Percentiles rank a stretch among this genome's conserved stretches.
Evolutionary conservation across 53 echinoderm and acorn worm species (phyloP).

Genomic region (Zoroaster sp.): DNA sequence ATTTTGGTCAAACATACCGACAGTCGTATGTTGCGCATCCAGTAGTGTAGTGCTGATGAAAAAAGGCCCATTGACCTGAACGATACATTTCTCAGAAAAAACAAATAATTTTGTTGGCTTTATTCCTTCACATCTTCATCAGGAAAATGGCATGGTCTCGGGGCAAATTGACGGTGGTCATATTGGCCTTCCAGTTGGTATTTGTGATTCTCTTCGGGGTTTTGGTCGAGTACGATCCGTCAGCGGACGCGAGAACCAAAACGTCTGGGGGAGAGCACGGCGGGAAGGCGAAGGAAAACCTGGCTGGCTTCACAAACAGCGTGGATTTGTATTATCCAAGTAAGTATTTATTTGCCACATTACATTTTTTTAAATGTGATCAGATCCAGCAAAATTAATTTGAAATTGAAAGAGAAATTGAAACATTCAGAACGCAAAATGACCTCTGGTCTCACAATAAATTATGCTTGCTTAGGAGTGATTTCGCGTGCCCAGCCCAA

Average conservation of each 20-base stretch:
- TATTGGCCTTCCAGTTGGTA: conserved; percentile 65
- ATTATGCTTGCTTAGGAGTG: no score
- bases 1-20: no score
- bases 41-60: no score
- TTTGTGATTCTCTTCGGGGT: conserved; percentile 81
- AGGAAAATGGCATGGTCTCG: conserved; percentile 78
- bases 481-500: no score
- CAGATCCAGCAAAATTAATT: no score
- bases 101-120: no score
- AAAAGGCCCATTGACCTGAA: no score
- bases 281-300: neutral
- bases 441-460: no score
- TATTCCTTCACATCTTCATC: neutral
- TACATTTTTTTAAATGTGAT: neutral
- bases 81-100: no score
- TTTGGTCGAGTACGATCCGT: conserved; percentile 65
- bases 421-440: no score
- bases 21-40: no score
- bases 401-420: no score
- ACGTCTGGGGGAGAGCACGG: conserved; percentile 12
- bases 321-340: conserved; percentile 75
- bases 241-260: conserved; percentile 37
- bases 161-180: conserved; percentile 69
- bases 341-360: conserved; percentile 24
- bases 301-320: conserved; percentile 34